Conservation (phyloP, 2,113 vertebrate species). For the Progne subis region DNA sequence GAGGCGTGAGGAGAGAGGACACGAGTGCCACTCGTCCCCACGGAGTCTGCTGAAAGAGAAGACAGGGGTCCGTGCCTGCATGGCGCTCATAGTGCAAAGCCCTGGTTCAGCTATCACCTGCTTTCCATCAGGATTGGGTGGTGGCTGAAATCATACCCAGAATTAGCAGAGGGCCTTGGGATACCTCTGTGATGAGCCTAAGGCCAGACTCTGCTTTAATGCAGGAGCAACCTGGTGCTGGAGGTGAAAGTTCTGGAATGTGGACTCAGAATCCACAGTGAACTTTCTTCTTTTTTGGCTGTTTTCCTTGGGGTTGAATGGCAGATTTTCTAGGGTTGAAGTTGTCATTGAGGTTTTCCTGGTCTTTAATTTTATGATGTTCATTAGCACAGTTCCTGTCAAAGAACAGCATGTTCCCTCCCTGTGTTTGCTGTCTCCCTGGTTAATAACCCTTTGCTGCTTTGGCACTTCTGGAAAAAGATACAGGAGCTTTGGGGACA, state of each 20-base stretch:
- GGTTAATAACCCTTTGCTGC: neutral
- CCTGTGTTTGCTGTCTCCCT: neutral
- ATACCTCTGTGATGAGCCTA: neutral
- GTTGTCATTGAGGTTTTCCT: neutral
- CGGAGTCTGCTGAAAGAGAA: neutral
- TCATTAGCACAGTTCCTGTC: constrained; percentile 8
- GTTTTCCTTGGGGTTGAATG: neutral
- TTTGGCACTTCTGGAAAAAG: neutral
- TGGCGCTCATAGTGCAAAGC: neutral
- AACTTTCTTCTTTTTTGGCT: neutral
- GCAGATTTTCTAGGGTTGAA: neutral
- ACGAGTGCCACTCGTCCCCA: accelerated
- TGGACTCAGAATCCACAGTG: neutral
- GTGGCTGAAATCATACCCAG: neutral
- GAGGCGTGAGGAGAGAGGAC: neutral
- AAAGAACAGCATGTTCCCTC: constrained; percentile 34
- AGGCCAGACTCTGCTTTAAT: neutral
- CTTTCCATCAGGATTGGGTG: accelerated
- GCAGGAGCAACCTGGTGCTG: neutral
- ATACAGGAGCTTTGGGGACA: neutral
- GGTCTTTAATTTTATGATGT: neutral
- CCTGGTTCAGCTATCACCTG: neutral
- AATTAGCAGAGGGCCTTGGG: neutral
- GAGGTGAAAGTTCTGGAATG: neutral
- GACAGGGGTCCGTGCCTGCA: neutral